Base-by-base conservation (phyloP, 1,140 invertebrate genomes). In the Daktulosphaira vitifoliae region DNA sequence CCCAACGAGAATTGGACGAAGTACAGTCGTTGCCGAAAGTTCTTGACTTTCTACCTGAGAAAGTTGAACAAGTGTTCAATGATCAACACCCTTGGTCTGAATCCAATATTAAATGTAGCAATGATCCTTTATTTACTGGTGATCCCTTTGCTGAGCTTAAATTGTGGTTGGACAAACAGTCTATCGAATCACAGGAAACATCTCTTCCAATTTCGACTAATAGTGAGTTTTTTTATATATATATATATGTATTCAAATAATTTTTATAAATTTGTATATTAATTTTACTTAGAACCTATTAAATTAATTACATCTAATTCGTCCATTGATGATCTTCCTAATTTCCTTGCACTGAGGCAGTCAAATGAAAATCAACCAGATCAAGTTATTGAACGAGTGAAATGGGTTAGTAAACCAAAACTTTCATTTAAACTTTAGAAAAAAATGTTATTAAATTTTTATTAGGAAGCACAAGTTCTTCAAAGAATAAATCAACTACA, bases 401-500 rank as follows among this genome's bases (percentile, higher is more conserved):
- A 65, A 65, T 65, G 46, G 46, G 49, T 65, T 22, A 3, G 15
- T 65, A 22, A 6, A 48, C 20, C 15, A n/a, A n/a, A n/a, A n/a
- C n/a, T 39, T 39, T 39, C 38, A 9, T 39, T 39, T 8, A 3
- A 9, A 42, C 13, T 62, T 42, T 5, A 6, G 11, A 7, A 15
- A 11, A 7, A 46, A 46, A 62, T 20, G 13, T 11, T 13, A 39
- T 33, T 29, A 49, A 11, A 26, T 13, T 22, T 8, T 68, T 44
- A 18, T 68, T 69, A 80, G 79, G 94, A 98, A 79, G 93, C 92
- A 13, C 87, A 90, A 76, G 90, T 97, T 33, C 87, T 96, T 79
- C 88, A 93, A 73, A 83, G 92, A 72, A 88, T 97, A 70, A 80
- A 84, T 22, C 91, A 95, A 78, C 78, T 88, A 71, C 91, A 87